Conservation (phyloP, 2,113 vertebrate species). For the Taurulus bubalis region DNA sequence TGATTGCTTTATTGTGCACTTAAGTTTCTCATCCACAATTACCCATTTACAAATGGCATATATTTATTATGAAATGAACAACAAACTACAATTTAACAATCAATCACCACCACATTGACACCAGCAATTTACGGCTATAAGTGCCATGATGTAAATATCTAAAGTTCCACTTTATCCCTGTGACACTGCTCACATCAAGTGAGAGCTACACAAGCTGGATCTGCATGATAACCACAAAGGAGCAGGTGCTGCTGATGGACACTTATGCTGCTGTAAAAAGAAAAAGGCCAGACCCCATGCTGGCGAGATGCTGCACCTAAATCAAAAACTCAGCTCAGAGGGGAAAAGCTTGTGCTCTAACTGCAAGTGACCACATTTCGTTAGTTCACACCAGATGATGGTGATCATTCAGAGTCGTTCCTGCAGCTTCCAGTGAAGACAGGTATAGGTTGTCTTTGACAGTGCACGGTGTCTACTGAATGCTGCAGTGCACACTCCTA, state of each 20-base stretch:
- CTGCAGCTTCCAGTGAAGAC: conserved; percentile 26
- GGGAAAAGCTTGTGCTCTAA: conserved; percentile 14
- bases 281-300: neutral
- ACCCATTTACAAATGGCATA: neutral
- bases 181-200: neutral
- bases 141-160: neutral
- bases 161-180: conserved; percentile 13
- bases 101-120: neutral
- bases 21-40: neutral
- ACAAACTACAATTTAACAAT: neutral
- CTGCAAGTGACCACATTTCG: conserved; percentile 18
- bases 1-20: neutral
- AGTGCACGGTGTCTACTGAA: conserved; percentile 43
- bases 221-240: conserved; percentile 19
- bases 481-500: conserved; percentile 66
- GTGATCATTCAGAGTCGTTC: conserved; percentile 11
- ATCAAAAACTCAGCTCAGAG: conserved; percentile 44
- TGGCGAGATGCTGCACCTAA: conserved; percentile 27
- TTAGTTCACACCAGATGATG: conserved; percentile 8
- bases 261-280: conserved; percentile 15
- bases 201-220: conserved; percentile 13
- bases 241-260: conserved; percentile 25
- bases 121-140: neutral
- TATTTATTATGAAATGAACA: neutral
- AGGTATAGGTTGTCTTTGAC: conserved; percentile 27